A percentile compares a stretch with the other conserved stretches of the same genome.
phyloP scores from a whole-genome alignment of 2,113 vertebrate genomes.

The Nycticryphes semicollaris region DNA sequence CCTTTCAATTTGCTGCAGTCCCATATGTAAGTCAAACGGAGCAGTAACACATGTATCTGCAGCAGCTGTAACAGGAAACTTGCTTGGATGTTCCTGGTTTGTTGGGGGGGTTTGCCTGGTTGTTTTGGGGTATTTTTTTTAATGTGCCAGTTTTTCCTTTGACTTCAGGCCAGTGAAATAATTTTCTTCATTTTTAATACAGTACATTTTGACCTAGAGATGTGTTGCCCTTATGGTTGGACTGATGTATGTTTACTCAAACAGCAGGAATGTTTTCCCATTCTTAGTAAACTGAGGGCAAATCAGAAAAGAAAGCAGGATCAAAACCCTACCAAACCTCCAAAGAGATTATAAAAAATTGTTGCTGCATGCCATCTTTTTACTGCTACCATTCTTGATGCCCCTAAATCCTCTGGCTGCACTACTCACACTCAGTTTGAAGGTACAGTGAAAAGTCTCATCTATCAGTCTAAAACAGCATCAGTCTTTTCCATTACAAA shows the following conservation, averaged over 20 bases:
- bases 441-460: not conserved
- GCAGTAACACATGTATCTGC: constrained; percentile 17
- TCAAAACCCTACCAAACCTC: not conserved
- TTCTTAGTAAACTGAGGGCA: not conserved
- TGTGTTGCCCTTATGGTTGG: not conserved
- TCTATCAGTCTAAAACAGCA: not conserved
- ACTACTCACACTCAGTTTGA: not conserved
- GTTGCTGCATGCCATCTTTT: not conserved
- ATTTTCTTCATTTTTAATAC: not conserved
- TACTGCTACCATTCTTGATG: not conserved
- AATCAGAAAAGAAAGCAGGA: not conserved
- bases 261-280: not conserved
- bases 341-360: not conserved
- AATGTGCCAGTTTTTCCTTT: not conserved
- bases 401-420: not conserved
- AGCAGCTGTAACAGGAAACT: not conserved
- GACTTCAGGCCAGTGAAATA: not conserved
- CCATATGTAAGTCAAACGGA: constrained; percentile 39
- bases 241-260: not conserved
- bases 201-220: not conserved
- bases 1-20: constrained; percentile 69
- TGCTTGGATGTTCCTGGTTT: not conserved
- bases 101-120: not conserved
- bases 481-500: not conserved
- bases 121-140: not conserved